Evolutionary conservation across 1,140 invertebrate genomes (phyloP).

Genomic region (Trachelipus rathkii): DNA sequence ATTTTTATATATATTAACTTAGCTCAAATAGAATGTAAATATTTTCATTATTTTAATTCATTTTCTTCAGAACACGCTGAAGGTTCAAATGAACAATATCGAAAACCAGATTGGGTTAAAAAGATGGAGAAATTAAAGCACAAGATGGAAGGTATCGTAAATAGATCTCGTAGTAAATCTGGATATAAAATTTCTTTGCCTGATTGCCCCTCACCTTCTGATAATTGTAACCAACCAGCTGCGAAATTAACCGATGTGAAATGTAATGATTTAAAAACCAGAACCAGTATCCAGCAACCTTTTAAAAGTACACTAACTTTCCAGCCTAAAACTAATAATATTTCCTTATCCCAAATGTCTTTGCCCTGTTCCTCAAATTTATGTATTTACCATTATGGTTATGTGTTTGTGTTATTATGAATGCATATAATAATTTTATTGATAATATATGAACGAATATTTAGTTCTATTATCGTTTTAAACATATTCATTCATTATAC

Average conservation of each 20-base stretch:
- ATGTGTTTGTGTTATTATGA: too few relatives aligned
- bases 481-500: too few relatives aligned
- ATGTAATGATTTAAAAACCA: not conserved
- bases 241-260: not conserved
- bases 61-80: constrained; percentile 42
- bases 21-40: too few relatives aligned
- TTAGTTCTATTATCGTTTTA: too few relatives aligned
- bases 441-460: too few relatives aligned
- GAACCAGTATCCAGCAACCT: not conserved
- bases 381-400: too few relatives aligned
- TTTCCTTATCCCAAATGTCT: not conserved
- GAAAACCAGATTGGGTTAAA: constrained; percentile 85
- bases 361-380: constrained; percentile 28
- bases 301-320: not conserved
- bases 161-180: not conserved
- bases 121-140: constrained; percentile 84
- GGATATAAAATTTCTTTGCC: not conserved
- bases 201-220: not conserved
- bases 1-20: too few relatives aligned
- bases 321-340: not conserved
- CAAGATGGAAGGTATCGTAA: constrained; percentile 69
- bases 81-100: constrained; percentile 64
- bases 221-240: not conserved
- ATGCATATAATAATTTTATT: too few relatives aligned
- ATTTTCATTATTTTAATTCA: not conserved